A percentile compares a stretch with the other conserved stretches of the same genome.
Conservation (phyloP, 2,113 vertebrate species). For the Hippocampus abdominalis region DNA sequence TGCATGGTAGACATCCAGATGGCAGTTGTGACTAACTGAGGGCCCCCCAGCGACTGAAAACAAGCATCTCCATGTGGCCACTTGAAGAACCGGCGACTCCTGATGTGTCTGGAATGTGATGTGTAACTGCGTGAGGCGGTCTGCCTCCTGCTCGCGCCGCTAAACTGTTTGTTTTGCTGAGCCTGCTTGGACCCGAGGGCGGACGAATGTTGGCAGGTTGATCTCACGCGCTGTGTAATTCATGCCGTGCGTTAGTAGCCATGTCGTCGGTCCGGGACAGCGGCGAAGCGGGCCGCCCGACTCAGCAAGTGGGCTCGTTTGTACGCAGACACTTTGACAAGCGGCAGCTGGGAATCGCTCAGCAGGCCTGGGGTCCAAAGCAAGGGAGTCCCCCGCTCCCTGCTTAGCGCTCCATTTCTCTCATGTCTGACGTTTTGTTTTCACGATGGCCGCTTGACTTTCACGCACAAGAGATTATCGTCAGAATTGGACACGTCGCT, state of each 20-base stretch:
- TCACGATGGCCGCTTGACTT: background rate
- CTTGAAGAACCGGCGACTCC: background rate
- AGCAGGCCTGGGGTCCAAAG: slow-evolving; percentile 48
- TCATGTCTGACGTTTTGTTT: background rate
- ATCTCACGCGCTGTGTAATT: slow-evolving; percentile 66
- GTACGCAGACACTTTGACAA: slow-evolving; percentile 53
- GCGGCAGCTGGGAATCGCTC: slow-evolving; percentile 55
- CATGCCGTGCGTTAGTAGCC: slow-evolving; percentile 40
- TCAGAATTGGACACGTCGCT: background rate
- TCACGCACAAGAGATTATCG: background rate
- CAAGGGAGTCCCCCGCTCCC: slow-evolving; percentile 26
- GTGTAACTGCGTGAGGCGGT: background rate
- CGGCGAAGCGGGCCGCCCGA: slow-evolving; percentile 40
- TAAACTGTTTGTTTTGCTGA: slow-evolving; percentile 68
- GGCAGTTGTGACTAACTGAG: background rate
- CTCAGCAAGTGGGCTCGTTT: slow-evolving; percentile 56
- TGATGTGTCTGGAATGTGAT: slow-evolving; percentile 1
- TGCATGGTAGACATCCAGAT: background rate
- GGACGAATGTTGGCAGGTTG: slow-evolving; percentile 62
- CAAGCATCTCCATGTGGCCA: no score
- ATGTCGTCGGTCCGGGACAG: slow-evolving; percentile 37
- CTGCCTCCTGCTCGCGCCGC: slow-evolving; percentile 51
- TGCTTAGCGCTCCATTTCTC: background rate
- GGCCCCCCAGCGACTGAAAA: background rate
- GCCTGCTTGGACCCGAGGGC: slow-evolving; percentile 44